Base-by-base conservation (phyloP, 2,113 vertebrate genomes). In the Thomomys bottae region DNA sequence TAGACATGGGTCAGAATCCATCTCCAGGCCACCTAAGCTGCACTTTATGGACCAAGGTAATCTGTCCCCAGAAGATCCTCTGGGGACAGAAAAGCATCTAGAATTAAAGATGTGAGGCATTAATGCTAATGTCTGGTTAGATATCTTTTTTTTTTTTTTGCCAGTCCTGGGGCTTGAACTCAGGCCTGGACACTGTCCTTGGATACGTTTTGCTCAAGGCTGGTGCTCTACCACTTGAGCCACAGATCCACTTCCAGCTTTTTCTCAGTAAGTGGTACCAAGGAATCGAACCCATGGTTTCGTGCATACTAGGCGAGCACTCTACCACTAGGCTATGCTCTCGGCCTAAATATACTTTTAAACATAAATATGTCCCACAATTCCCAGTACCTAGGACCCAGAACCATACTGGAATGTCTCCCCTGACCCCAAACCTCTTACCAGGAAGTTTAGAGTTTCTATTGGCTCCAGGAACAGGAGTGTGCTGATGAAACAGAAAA, bases 1-100 rank as follows among this genome's bases (percentile, higher is more conserved):
- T 30, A 24, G 28, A 23, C 28, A 2, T 40, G 6, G 57, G 10
- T 34, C 17, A 18, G 40, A 84, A 57, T 61, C 26, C 34, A 73
- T 38, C 20, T 34, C 7, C 26, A 78, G 64, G 7, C 30, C 30
- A 64, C 38, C 61, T 87, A 64, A n/a, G 36, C 66, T 70, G 32
- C 32, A 40, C 24, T 68, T 93, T 75, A 12, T 42, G 72, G 57
- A 57, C 18, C 7, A 59, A 84, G 7, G 54, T 32, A 66, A 71
- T 42, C 45, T 86, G n/a, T n/a, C n/a, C 87, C 63, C 86, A 93
- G 66, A 86, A 88, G 57, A 34, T 68, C 34, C 45, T 72, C 86
- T 34, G 40, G 23, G 57, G 45, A 49, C 67, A 79, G 32, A 89
- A 64, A 72, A 36, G 36, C 90, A 18, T 81, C 49, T 54, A 54